These are phyloP conservation scores for Bubalus kerabau DNA, from an alignment of 2,113 vertebrate species.

Conservation along the genomic window DNA sequence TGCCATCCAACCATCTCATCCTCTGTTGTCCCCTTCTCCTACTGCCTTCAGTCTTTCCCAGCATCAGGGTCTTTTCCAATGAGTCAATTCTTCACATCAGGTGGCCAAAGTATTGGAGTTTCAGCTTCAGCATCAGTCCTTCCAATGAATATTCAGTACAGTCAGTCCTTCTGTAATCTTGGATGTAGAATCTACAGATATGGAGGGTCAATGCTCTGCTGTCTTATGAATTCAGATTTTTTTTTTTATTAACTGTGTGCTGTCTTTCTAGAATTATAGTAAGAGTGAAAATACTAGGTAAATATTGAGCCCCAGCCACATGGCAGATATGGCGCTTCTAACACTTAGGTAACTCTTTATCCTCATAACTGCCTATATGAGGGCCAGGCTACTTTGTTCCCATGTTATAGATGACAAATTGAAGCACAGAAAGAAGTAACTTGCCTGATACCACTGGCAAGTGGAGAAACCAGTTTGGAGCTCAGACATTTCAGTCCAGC, in stretches of 20 bases:
- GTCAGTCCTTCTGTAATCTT: not conserved
- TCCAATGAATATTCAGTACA: not conserved
- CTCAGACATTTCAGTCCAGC: not conserved
- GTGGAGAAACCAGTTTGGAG: not conserved
- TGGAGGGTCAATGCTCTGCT: not conserved
- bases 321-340: not conserved
- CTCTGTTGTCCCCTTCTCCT: not conserved
- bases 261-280: not conserved
- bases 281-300: not conserved
- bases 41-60: not conserved
- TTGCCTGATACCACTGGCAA: not conserved
- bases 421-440: not conserved
- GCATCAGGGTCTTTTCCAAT: not conserved
- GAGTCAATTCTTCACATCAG: not conserved
- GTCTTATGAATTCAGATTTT: not conserved
- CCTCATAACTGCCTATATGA: not conserved
- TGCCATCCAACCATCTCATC: not conserved
- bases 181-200: not conserved
- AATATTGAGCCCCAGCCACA: not conserved
- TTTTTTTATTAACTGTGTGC: not conserved
- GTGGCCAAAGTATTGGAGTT: not conserved
- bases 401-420: not conserved
- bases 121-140: not conserved
- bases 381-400: not conserved
- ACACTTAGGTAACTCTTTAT: not conserved